Percentiles rank a stretch among this genome's conserved stretches.
phyloP scores from a whole-genome alignment of 1,140 invertebrate species.

The Yoshiicerus persimilis region DNA sequence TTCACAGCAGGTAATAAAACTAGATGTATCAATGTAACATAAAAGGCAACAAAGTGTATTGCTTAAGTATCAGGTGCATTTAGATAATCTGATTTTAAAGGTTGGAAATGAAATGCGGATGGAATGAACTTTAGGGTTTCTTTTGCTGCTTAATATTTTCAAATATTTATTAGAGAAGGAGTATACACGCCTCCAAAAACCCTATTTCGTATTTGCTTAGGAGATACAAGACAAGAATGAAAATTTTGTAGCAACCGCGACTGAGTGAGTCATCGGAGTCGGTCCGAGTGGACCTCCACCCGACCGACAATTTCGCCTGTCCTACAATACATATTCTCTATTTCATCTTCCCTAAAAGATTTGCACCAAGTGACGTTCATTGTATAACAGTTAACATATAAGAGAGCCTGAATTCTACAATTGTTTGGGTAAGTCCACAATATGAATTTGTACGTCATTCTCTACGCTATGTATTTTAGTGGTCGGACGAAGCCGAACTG shows the following conservation, averaged over 20 bases:
- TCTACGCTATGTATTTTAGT: not conserved
- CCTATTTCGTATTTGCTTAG: not conserved
- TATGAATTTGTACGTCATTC: not conserved
- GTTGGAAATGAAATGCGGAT: not conserved
- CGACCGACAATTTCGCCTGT: not conserved
- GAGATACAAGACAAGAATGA: not conserved
- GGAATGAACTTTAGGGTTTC: not conserved
- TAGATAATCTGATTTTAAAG: not conserved
- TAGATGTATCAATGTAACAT: not conserved
- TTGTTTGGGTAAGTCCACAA: not conserved
- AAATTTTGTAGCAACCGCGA: slow-evolving; percentile 6
- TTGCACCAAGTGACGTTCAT: not conserved
- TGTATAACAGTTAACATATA: no score
- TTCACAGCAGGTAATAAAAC: not conserved
- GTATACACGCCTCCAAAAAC: not conserved
- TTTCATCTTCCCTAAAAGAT: not conserved
- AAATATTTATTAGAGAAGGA: not conserved
- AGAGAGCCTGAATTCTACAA: not conserved
- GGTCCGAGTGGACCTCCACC: not conserved
- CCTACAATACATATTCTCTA: not conserved
- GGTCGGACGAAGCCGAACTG: not conserved
- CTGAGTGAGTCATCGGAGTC: slow-evolving; percentile 2
- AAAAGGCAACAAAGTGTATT: no score
- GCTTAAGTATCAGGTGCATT: not conserved
- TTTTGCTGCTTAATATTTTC: not conserved